phyloP scores from a whole-genome alignment of 2,888 invertebrate genomes.

The Tipula unca region DNA sequence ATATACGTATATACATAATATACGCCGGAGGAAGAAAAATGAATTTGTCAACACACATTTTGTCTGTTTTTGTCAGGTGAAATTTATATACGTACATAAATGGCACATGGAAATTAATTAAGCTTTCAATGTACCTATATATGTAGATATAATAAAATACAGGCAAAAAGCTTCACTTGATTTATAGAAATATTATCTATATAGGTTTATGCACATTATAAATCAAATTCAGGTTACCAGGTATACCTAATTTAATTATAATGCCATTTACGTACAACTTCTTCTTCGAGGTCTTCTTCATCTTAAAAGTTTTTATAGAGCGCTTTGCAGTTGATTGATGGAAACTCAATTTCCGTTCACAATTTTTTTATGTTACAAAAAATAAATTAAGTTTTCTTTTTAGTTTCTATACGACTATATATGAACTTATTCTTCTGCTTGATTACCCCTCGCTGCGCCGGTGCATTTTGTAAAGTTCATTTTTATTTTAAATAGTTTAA shows the following conservation, averaged over 20 bases:
- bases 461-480: not conserved
- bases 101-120: not conserved
- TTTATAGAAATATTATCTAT: not conserved
- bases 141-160: not conserved
- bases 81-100: not conserved
- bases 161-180: not conserved
- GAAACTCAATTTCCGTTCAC: not conserved
- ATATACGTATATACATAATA: not conserved
- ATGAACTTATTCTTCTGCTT: not conserved
- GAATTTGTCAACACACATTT: not conserved
- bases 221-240: not conserved
- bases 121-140: not conserved
- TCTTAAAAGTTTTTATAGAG: not conserved
- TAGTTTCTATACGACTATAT: not conserved
- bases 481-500: not conserved
- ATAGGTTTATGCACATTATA: not conserved
- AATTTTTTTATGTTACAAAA: not conserved
- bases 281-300: not conserved
- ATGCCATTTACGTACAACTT: not conserved
- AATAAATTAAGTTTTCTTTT: not conserved
- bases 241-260: not conserved
- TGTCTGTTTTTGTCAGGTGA: not conserved
- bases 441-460: not conserved
- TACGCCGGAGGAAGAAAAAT: not conserved
- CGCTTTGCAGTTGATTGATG: not conserved